These are phyloP conservation scores for Drosophila seguyi DNA, from an alignment of 1,140 invertebrate genomes.

Conservation along the genomic window DNA sequence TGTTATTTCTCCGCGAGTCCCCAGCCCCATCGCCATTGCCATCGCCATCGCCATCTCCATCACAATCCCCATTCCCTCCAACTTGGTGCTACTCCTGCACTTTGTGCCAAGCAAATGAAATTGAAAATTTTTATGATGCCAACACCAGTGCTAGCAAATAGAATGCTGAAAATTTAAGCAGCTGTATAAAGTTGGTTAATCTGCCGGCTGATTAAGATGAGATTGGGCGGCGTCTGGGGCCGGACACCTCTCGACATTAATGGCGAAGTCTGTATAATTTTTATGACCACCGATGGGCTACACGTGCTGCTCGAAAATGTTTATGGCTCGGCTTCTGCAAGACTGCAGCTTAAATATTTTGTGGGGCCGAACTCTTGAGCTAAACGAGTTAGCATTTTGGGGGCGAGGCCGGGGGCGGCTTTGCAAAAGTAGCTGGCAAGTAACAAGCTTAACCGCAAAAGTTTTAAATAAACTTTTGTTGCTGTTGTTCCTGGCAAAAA, in stretches of 20 bases:
- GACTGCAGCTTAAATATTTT: slow-evolving; percentile 70
- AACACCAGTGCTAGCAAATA: slow-evolving; percentile 25
- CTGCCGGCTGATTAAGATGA: slow-evolving; percentile 70
- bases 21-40: not conserved
- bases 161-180: slow-evolving; percentile 76
- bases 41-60: not conserved
- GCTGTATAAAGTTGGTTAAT: slow-evolving; percentile 78
- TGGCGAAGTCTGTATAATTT: slow-evolving; percentile 67
- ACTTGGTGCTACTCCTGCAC: slow-evolving; percentile 11
- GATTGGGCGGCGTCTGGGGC: slow-evolving; percentile 28
- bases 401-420: not conserved
- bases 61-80: not conserved
- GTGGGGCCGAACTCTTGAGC: slow-evolving; percentile 48
- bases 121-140: slow-evolving; percentile 83
- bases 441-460: slow-evolving; percentile 81
- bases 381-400: slow-evolving; percentile 53
- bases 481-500: slow-evolving; percentile 50
- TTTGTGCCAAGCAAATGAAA: slow-evolving; percentile 77
- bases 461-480: slow-evolving; percentile 81
- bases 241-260: slow-evolving; percentile 58
- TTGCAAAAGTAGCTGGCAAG: slow-evolving; percentile 74
- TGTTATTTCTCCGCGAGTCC: not conserved
- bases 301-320: slow-evolving; percentile 53
- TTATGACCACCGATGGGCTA: slow-evolving; percentile 62
- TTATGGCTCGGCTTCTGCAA: slow-evolving; percentile 49